phyloP scores from a whole-genome alignment of 2,888 invertebrate species.

The Boloria euphrosyne region DNA sequence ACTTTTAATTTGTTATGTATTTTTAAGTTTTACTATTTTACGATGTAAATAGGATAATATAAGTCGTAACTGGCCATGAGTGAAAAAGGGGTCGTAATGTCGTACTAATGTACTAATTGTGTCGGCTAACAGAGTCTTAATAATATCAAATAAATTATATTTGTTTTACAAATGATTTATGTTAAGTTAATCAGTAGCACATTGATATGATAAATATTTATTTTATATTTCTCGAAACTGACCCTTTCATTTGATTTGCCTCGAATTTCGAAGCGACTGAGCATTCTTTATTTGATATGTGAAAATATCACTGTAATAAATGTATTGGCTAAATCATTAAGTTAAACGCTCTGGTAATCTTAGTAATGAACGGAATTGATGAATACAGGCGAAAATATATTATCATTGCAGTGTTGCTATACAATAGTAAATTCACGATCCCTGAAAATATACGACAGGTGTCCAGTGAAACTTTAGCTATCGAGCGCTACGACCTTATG shows the following conservation, averaged over 20 bases:
- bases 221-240: constrained; percentile 8
- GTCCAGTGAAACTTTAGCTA: not conserved
- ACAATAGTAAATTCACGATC: not conserved
- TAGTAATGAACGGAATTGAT: not conserved
- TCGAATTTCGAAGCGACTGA: constrained; percentile 1
- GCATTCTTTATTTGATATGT: constrained; percentile 21
- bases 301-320: constrained; percentile 18
- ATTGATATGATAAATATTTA: constrained; percentile 22
- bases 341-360: not conserved
- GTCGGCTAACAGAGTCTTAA: constrained; percentile 20
- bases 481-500: not conserved
- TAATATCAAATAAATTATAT: constrained; percentile 20
- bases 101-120: constrained; percentile 16
- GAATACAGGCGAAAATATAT: not conserved
- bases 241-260: constrained; percentile 12
- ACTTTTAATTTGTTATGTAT: constrained; percentile 79
- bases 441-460: constrained; percentile 1
- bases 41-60: constrained; percentile 45
- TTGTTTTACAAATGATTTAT: constrained; percentile 20
- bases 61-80: constrained; percentile 34
- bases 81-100: constrained; percentile 30
- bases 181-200: constrained; percentile 21
- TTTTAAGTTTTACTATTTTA: constrained; percentile 76
- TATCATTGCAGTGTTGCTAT: not conserved
- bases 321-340: constrained; percentile 9